Percentiles rank a stretch among this genome's conserved stretches.
These are phyloP conservation scores for Xenopus laevis DNA, from an alignment of 2,113 vertebrate species.

Conservation along the genomic window DNA sequence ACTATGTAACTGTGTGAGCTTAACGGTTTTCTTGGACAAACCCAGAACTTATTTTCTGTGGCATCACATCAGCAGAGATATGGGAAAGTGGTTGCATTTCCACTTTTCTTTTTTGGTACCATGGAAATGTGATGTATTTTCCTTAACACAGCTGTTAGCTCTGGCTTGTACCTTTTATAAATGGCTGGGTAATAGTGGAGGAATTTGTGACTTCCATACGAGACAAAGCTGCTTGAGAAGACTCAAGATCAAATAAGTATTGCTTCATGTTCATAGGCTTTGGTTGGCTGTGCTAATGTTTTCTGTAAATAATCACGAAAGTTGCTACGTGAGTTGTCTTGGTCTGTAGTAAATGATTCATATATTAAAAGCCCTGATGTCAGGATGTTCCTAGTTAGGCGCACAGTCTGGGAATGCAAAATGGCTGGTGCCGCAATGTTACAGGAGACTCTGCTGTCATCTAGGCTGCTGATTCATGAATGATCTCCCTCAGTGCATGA, in stretches of 20 bases:
- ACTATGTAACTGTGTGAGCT: too few species aligned
- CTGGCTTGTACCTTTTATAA: too few species aligned
- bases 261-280: neutral
- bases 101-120: conserved; percentile 7
- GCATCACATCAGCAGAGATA: neutral
- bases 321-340: neutral
- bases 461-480: conserved; percentile 29
- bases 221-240: too few species aligned
- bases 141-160: conserved; percentile 14
- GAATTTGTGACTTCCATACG: too few species aligned
- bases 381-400: conserved; percentile 6
- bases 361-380: neutral
- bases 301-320: neutral
- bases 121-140: conserved; percentile 27
- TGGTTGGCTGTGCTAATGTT: neutral
- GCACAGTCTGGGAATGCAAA: conserved; percentile 25
- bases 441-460: neutral
- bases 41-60: too few species aligned
- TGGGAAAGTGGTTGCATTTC: conserved; percentile 19
- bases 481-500: conserved; percentile 1
- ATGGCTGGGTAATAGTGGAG: too few species aligned
- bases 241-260: neutral
- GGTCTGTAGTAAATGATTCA: conserved; percentile 5
- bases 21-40: too few species aligned
- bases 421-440: neutral